A percentile compares a stretch with the other conserved stretches of the same genome.
phyloP scores from a whole-genome alignment of 2,888 invertebrate species.

The Limnephilus rhombicus region DNA sequence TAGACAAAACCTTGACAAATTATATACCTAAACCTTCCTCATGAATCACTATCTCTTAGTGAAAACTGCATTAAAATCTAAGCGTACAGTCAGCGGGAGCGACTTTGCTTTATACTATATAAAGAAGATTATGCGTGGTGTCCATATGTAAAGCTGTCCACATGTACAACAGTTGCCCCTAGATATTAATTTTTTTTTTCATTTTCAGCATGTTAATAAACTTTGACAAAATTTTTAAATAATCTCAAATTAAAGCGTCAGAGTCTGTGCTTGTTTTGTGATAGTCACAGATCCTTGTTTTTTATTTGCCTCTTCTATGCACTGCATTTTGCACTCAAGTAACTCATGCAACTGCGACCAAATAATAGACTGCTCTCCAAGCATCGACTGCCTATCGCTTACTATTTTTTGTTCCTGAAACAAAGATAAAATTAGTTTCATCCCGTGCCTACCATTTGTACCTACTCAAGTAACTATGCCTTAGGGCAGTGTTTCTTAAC shows the following conservation, averaged over 20 bases:
- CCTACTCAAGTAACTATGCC: neutral
- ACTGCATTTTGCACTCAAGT: constrained; percentile 78
- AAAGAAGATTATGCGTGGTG: too few species aligned
- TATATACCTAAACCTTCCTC: too few species aligned
- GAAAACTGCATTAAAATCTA: too few species aligned
- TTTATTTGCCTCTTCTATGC: constrained; percentile 75
- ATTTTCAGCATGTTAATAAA: neutral
- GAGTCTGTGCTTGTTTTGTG: constrained; percentile 80
- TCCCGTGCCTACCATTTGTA: neutral
- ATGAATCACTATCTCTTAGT: too few species aligned
- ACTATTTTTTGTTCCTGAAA: constrained; percentile 74
- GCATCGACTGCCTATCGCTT: constrained; percentile 75
- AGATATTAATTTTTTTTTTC: neutral
- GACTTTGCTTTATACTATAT: too few species aligned
- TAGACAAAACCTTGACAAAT: too few species aligned
- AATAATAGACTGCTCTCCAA: constrained; percentile 74
- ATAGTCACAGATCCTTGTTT: constrained; percentile 79
- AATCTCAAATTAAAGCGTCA: constrained; percentile 72
- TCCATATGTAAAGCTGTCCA: too few species aligned
- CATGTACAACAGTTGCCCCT: too few species aligned
- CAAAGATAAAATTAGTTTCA: neutral
- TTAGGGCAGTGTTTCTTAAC: too few species aligned
- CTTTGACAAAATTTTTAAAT: neutral
- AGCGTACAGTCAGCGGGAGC: too few species aligned
- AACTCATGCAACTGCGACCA: constrained; percentile 75